phyloP scores from a whole-genome alignment of 2,888 invertebrate species.

The Eristalinus aeneus region DNA sequence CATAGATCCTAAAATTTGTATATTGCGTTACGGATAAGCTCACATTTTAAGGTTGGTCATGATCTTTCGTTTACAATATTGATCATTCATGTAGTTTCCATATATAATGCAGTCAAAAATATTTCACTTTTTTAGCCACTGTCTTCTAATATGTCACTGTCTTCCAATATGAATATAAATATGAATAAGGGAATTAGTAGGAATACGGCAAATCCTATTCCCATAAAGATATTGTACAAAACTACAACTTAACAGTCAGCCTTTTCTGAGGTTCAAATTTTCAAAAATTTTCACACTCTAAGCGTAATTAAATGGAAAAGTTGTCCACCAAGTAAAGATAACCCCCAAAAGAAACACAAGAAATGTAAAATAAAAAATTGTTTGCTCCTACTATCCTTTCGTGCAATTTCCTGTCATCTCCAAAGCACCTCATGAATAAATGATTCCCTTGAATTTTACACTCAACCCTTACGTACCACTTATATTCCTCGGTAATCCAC shows the following conservation, averaged over 20 bases:
- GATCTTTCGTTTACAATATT: too few relatives aligned
- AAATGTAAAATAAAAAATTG: not conserved
- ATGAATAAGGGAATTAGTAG: too few relatives aligned
- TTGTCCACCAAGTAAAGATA: not conserved
- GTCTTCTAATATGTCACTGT: too few relatives aligned
- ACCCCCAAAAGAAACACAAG: not conserved
- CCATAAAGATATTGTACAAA: not conserved
- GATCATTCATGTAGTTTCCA: too few relatives aligned
- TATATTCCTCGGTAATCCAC: slow-evolving; percentile 29
- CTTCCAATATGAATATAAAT: too few relatives aligned
- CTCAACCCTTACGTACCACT: slow-evolving; percentile 23
- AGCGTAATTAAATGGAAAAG: not conserved
- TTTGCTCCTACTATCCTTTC: not conserved
- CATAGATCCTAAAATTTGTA: too few relatives aligned
- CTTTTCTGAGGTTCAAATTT: not conserved
- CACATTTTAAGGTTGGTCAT: too few relatives aligned
- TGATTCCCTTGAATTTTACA: not conserved
- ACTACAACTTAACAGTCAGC: not conserved
- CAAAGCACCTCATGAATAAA: not conserved
- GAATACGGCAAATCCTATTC: too few relatives aligned
- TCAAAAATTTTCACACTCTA: not conserved
- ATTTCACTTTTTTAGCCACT: too few relatives aligned
- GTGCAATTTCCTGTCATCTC: not conserved
- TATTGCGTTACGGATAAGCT: too few relatives aligned
- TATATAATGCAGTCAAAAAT: too few relatives aligned